phyloP scores from a whole-genome alignment of 2,888 invertebrate genomes.

The Luperina testacea region DNA sequence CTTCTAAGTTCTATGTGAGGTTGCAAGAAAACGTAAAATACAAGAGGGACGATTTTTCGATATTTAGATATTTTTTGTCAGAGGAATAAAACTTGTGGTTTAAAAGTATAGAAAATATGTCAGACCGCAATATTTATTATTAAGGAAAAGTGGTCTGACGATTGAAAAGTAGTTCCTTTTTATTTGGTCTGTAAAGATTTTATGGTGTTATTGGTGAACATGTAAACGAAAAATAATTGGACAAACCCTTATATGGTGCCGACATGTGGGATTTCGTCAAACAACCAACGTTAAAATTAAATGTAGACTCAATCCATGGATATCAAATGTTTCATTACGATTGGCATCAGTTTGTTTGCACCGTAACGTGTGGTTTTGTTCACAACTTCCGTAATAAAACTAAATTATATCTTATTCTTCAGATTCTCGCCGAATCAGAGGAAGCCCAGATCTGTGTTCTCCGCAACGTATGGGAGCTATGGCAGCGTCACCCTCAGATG shows the following conservation, averaged over 20 bases:
- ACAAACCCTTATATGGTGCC: neutral
- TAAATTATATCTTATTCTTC: slow-evolving; percentile 44
- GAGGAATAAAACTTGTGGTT: neutral
- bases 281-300: neutral
- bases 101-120: neutral
- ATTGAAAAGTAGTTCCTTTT: neutral
- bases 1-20: neutral
- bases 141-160: neutral
- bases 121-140: neutral
- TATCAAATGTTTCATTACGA: neutral
- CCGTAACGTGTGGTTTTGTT: neutral
- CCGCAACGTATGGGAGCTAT: slow-evolving; percentile 97
- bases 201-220: neutral
- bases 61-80: neutral
- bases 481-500: slow-evolving; percentile 99
- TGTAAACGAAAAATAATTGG: neutral
- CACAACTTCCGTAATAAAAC: neutral
- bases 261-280: neutral
- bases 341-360: neutral
- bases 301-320: neutral
- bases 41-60: neutral
- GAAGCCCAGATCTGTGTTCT: slow-evolving; percentile 98
- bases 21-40: neutral
- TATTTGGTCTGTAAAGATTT: neutral
- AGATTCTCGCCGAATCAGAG: slow-evolving; percentile 97